A percentile compares a stretch with the other conserved stretches of the same genome.
phyloP scores from a whole-genome alignment of 1,140 invertebrate species.

The Orius insidiosus region DNA sequence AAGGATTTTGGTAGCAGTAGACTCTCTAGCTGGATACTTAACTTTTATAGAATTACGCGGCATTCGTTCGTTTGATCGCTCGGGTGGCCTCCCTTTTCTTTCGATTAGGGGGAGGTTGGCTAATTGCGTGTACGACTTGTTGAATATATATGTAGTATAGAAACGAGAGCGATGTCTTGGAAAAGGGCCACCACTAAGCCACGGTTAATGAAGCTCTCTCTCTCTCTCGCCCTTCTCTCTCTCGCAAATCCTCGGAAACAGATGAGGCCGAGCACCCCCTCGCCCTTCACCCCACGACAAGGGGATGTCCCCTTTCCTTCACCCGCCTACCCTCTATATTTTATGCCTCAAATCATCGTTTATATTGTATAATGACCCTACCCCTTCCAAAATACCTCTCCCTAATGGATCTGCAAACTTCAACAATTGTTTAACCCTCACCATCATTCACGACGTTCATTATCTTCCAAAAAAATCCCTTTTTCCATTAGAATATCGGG shows the following conservation, averaged over 20 bases:
- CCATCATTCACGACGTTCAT: slow-evolving; percentile 1
- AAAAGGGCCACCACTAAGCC: slow-evolving; percentile 7
- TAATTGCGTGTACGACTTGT: slow-evolving; percentile 7
- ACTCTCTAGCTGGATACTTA: no score
- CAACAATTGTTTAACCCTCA: slow-evolving; percentile 2
- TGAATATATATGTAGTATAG: slow-evolving; percentile 8
- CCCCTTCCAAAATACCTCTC: slow-evolving; percentile 2
- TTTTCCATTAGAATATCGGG: background rate
- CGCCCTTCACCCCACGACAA: background rate
- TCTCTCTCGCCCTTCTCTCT: background rate
- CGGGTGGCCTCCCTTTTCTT: no score
- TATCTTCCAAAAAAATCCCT: background rate
- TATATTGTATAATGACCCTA: slow-evolving; percentile 14
- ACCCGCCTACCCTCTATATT: background rate
- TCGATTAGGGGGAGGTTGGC: background rate
- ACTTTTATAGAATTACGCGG: no score
- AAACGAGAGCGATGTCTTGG: slow-evolving; percentile 6
- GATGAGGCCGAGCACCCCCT: slow-evolving; percentile 1
- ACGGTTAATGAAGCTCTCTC: slow-evolving; percentile 11
- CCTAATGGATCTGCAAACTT: slow-evolving; percentile 13
- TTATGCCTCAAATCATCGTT: slow-evolving; percentile 11
- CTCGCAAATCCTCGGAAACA: slow-evolving; percentile 12
- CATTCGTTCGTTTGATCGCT: no score
- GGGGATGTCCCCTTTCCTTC: background rate
- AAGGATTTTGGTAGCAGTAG: no score